Evolutionary conservation across 1,140 invertebrate species (phyloP).

Genomic region (Drosophila takahashii): DNA sequence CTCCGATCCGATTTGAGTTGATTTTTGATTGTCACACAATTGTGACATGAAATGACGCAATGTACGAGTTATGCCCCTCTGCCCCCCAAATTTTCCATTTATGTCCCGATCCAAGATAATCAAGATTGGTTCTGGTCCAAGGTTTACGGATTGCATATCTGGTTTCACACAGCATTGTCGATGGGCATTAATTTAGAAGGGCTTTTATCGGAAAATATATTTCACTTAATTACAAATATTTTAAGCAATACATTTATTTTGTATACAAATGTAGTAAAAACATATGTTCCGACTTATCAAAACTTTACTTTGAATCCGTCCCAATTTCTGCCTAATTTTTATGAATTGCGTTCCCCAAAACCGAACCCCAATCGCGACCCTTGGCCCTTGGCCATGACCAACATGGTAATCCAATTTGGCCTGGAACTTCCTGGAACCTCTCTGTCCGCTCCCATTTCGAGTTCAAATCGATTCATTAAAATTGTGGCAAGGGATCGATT

Average conservation of each 20-base stretch:
- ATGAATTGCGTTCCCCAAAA: not conserved
- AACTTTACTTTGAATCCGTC: not conserved
- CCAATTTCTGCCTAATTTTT: not conserved
- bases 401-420: slow-evolving; percentile 78
- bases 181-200: not conserved
- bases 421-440: slow-evolving; percentile 62
- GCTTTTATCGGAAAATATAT: not conserved
- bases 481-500: slow-evolving; percentile 58
- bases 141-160: not conserved
- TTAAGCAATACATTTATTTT: not conserved
- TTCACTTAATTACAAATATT: not conserved
- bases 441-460: slow-evolving; percentile 50
- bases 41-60: slow-evolving; percentile 78
- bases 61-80: slow-evolving; percentile 34
- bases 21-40: slow-evolving; percentile 77
- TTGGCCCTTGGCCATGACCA: slow-evolving; percentile 40
- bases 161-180: not conserved
- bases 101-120: slow-evolving; percentile 24
- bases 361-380: slow-evolving; percentile 8
- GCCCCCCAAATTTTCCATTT: slow-evolving; percentile 4
- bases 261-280: too few species aligned
- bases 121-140: slow-evolving; percentile 7
- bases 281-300: not conserved
- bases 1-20: slow-evolving; percentile 57
- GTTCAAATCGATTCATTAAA: slow-evolving; percentile 81